phyloP scores from a whole-genome alignment of 2,113 vertebrate genomes.

The Anolis sagrei region DNA sequence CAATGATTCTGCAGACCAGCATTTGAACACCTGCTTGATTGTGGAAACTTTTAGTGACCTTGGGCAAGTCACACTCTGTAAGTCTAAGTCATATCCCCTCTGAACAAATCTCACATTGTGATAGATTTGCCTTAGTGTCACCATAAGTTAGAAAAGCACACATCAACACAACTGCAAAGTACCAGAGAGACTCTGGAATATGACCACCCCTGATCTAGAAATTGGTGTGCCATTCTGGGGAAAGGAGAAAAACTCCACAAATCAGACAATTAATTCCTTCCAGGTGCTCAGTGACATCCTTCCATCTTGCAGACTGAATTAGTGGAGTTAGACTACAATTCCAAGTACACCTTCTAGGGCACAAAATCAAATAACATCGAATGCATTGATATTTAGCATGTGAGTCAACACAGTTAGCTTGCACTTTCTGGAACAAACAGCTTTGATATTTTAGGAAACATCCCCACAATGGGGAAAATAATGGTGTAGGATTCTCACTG shows the following conservation, averaged over 20 bases:
- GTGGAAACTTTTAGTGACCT: too few relatives aligned
- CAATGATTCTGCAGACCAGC: too few relatives aligned
- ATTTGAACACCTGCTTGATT: too few relatives aligned
- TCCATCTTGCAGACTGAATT: not conserved
- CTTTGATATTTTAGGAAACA: constrained; percentile 26
- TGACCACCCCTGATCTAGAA: too few relatives aligned
- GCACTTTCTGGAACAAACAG: not conserved
- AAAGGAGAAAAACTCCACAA: not conserved
- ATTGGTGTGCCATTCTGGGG: too few relatives aligned
- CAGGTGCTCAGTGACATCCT: not conserved
- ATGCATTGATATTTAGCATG: not conserved
- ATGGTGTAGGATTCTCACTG: constrained; percentile 1
- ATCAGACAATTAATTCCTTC: constrained; percentile 24
- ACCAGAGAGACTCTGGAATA: too few relatives aligned
- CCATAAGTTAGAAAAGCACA: too few relatives aligned
- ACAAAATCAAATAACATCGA: not conserved
- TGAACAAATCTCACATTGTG: too few relatives aligned
- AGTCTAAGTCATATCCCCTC: too few relatives aligned
- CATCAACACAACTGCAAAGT: too few relatives aligned
- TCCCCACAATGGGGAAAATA: constrained; percentile 32
- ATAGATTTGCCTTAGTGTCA: too few relatives aligned
- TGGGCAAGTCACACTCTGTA: too few relatives aligned
- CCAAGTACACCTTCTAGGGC: constrained; percentile 32
- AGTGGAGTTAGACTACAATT: not conserved
- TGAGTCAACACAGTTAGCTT: not conserved